A percentile compares a stretch with the other conserved stretches of the same genome.
phyloP scores from a whole-genome alignment of 2,113 vertebrate species.

The Hipposideros armiger region DNA sequence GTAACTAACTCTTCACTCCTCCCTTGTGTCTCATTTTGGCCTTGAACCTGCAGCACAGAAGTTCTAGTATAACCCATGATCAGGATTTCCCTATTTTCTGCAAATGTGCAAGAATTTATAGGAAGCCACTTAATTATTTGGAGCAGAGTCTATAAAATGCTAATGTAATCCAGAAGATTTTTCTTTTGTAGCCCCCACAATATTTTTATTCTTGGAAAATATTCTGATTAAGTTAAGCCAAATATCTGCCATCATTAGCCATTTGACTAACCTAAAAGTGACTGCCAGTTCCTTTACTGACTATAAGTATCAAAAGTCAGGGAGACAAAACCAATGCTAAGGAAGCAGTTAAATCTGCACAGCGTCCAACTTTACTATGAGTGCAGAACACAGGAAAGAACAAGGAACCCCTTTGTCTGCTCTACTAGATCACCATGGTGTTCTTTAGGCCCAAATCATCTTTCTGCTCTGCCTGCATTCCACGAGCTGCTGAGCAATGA shows the following conservation, averaged over 20 bases:
- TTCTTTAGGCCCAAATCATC: not conserved
- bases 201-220: conserved; percentile 41
- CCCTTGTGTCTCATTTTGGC: not conserved
- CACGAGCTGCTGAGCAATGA: not conserved
- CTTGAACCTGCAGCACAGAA: not conserved
- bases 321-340: not conserved
- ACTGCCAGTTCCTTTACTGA: not conserved
- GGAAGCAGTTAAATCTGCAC: not conserved
- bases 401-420: not conserved
- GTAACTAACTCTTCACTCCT: not conserved
- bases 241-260: conserved; percentile 10
- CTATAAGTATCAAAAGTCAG: conserved; percentile 7
- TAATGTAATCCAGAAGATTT: not conserved
- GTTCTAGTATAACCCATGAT: not conserved
- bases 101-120: conserved; percentile 32
- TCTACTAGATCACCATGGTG: not conserved
- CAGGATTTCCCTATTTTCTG: not conserved
- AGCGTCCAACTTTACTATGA: not conserved
- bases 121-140: conserved; percentile 17
- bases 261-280: not conserved
- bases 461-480: not conserved
- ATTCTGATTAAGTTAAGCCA: conserved; percentile 33
- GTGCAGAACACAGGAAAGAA: not conserved
- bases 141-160: conserved; percentile 18
- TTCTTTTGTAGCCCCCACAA: not conserved